Evolutionary conservation across 2,888 invertebrate species (phyloP).

Genomic region (Synergus umbraculus): DNA sequence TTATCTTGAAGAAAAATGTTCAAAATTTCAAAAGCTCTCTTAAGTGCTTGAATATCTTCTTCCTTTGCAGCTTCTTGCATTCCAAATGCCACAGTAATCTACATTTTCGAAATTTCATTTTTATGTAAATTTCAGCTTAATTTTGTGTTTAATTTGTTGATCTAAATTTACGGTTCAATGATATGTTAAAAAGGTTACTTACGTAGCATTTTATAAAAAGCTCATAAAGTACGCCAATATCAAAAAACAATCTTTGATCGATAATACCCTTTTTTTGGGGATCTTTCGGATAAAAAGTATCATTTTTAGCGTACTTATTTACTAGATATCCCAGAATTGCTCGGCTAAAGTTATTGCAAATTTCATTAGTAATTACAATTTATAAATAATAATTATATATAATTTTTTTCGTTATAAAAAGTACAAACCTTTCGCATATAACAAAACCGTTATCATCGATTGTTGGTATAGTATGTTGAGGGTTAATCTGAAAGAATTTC

Average conservation of each 20-base stretch:
- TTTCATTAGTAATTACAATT: background rate
- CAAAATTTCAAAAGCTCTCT: slow-evolving; percentile 76
- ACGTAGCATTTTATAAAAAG: slow-evolving; percentile 86
- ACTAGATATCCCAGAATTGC: slow-evolving; percentile 89
- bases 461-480: slow-evolving; percentile 91
- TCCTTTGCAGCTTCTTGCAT: slow-evolving; percentile 50
- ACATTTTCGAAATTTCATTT: background rate
- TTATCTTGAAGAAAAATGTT: slow-evolving; percentile 66
- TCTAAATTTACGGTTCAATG: background rate
- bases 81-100: background rate
- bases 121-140: background rate
- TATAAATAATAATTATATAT: background rate
- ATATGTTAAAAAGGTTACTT: slow-evolving; percentile 72
- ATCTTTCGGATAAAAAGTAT: slow-evolving; percentile 86
- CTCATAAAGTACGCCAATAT: slow-evolving; percentile 86
- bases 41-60: slow-evolving; percentile 75
- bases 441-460: slow-evolving; percentile 89
- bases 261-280: slow-evolving; percentile 87
- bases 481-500: slow-evolving; percentile 82
- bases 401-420: background rate
- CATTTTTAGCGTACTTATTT: slow-evolving; percentile 89
- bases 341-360: slow-evolving; percentile 78
- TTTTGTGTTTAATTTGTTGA: background rate
- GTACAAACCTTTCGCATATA: slow-evolving; percentile 85
- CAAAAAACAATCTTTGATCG: slow-evolving; percentile 89